Percentiles rank a stretch among this genome's conserved stretches.
These are phyloP conservation scores for Epinotia demarniana DNA, from an alignment of 2,888 invertebrate species.

Conservation along the genomic window DNA sequence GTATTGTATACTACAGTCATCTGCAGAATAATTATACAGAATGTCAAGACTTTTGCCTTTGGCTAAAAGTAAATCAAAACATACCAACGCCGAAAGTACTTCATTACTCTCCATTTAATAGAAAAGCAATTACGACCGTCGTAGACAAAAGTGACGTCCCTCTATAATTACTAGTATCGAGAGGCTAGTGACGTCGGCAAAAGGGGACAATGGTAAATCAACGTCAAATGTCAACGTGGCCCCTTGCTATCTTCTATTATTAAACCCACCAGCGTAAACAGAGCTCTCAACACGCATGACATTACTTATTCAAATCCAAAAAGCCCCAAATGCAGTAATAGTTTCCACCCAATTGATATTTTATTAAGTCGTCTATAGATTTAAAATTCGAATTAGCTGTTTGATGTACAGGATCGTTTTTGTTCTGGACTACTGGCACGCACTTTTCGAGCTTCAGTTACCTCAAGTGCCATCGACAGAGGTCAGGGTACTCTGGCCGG, in stretches of 20 bases:
- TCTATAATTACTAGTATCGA: slow-evolving; percentile 57
- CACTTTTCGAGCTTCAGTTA: slow-evolving; percentile 9
- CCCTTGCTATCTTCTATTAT: slow-evolving; percentile 69
- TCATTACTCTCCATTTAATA: slow-evolving; percentile 39
- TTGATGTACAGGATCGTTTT: neutral
- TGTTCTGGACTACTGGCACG: neutral
- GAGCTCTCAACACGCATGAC: slow-evolving; percentile 61
- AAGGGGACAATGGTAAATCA: slow-evolving; percentile 81
- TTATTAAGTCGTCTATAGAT: neutral
- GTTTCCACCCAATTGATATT: neutral
- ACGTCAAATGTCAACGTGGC: slow-evolving; percentile 80
- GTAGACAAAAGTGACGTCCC: slow-evolving; percentile 45
- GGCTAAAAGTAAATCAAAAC: slow-evolving; percentile 24
- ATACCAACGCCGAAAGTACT: slow-evolving; percentile 29
- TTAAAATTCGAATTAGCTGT: neutral
- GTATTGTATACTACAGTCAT: neutral
- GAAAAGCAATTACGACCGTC: slow-evolving; percentile 46
- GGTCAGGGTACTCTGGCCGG: slow-evolving; percentile 60
- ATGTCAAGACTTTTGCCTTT: slow-evolving; percentile 3
- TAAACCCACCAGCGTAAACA: slow-evolving; percentile 57
- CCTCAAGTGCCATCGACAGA: slow-evolving; percentile 50
- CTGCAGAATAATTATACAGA: neutral
- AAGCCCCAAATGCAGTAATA: neutral
- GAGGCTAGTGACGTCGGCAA: slow-evolving; percentile 72
- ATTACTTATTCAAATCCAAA: slow-evolving; percentile 50